Percentiles rank a stretch among this genome's conserved stretches.
Conservation (phyloP, 2,888 invertebrate species). For the Spodoptera littoralis region DNA sequence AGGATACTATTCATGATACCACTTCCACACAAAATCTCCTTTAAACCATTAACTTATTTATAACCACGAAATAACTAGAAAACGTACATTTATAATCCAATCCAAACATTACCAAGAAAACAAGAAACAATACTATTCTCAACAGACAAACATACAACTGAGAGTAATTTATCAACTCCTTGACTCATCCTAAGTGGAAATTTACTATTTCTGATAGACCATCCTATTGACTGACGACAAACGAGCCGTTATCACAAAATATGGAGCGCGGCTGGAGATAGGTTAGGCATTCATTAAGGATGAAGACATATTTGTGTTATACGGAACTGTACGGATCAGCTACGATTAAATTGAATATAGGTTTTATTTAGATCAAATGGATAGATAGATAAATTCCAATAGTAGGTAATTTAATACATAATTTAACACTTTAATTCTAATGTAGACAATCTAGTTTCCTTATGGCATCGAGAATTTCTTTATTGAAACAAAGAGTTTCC, state of each 20-base stretch:
- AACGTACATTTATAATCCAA: not conserved
- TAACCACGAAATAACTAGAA: not conserved
- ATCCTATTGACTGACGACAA: slow-evolving; percentile 23
- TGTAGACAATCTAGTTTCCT: too few relatives aligned
- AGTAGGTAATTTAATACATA: too few relatives aligned
- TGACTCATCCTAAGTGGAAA: slow-evolving; percentile 31
- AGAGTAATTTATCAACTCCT: slow-evolving; percentile 26
- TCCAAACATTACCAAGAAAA: not conserved
- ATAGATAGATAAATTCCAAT: too few relatives aligned
- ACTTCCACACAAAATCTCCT: too few relatives aligned
- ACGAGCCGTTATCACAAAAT: slow-evolving; percentile 24
- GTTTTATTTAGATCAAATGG: too few relatives aligned
- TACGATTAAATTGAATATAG: too few relatives aligned
- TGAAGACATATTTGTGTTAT: not conserved
- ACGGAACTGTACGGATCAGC: too few relatives aligned
- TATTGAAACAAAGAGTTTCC: too few relatives aligned
- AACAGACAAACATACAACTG: not conserved
- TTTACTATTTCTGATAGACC: slow-evolving; percentile 20
- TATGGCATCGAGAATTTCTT: too few relatives aligned
- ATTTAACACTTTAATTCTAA: too few relatives aligned
- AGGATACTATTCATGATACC: too few relatives aligned
- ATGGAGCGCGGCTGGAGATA: slow-evolving; percentile 20
- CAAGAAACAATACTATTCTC: slow-evolving; percentile 11
- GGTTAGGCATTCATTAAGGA: not conserved
- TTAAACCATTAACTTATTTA: too few relatives aligned